Conservation (phyloP, 2,113 vertebrate genomes). For the Mastomys coucha region DNA sequence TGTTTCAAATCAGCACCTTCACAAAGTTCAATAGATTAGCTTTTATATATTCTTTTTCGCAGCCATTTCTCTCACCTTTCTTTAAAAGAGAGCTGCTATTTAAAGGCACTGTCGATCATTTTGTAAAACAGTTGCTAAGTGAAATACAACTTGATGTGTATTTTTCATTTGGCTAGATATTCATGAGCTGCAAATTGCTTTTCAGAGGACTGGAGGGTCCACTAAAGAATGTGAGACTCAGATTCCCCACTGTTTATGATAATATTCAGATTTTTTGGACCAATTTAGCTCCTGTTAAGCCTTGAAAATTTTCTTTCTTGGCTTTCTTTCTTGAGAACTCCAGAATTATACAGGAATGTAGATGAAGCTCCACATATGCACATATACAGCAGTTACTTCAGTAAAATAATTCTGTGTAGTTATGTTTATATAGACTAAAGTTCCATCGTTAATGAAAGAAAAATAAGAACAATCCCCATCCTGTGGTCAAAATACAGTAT, state of each 20-base stretch:
- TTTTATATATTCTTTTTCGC: background rate
- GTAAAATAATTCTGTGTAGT: slow-evolving; percentile 45
- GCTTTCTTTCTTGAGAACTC: slow-evolving; percentile 50
- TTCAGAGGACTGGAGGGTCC: slow-evolving; percentile 53
- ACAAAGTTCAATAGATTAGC: background rate
- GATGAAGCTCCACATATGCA: slow-evolving; percentile 15
- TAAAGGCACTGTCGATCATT: slow-evolving; percentile 52
- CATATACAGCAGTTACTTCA: slow-evolving; percentile 13
- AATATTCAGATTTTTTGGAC: slow-evolving; percentile 50
- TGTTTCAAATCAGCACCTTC: background rate
- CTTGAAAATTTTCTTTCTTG: slow-evolving; percentile 61
- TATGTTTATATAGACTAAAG: slow-evolving; percentile 65
- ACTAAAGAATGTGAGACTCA: slow-evolving; percentile 13
- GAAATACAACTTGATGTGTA: background rate
- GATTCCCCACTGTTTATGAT: slow-evolving; percentile 34
- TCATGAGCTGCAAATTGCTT: background rate
- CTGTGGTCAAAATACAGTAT: slow-evolving; percentile 41
- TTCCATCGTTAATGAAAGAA: slow-evolving; percentile 42
- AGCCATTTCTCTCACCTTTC: background rate
- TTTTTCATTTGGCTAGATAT: background rate
- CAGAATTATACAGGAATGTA: slow-evolving; percentile 52
- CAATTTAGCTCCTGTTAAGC: slow-evolving; percentile 30
- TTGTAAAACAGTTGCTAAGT: background rate
- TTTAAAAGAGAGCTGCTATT: background rate
- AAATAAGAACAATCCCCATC: slow-evolving; percentile 6